These are phyloP conservation scores for Calypte anna DNA, from an alignment of 2,113 vertebrate genomes.

Conservation along the genomic window DNA sequence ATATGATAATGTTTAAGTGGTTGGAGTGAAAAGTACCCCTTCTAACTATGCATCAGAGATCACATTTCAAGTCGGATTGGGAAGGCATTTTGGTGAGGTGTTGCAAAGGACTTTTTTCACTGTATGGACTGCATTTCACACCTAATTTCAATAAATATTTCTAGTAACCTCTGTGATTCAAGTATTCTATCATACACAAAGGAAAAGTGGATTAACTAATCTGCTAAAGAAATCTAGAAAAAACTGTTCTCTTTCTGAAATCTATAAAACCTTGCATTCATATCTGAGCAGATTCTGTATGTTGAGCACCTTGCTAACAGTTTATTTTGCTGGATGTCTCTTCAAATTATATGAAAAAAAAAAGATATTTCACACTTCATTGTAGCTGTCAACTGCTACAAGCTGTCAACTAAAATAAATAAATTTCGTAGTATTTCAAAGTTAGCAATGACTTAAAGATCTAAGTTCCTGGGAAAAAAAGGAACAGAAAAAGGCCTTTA, in stretches of 20 bases:
- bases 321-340: background rate
- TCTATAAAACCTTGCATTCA: background rate
- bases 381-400: background rate
- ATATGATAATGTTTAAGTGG: background rate
- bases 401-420: background rate
- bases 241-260: background rate
- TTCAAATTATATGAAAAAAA: background rate
- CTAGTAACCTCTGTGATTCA: background rate
- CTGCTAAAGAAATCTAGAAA: background rate
- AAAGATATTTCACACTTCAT: background rate
- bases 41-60: background rate
- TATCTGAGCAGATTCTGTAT: background rate
- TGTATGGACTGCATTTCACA: background rate
- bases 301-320: background rate
- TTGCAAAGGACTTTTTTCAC: background rate
- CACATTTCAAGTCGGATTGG: background rate
- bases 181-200: background rate
- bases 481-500: too few relatives aligned
- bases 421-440: background rate
- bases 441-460: too few relatives aligned
- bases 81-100: background rate
- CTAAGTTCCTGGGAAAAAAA: too few relatives aligned
- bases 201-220: background rate
- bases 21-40: background rate
- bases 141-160: background rate